A percentile compares a stretch with the other conserved stretches of the same genome.
Evolutionary conservation across 35 echinoderm and acorn worm species (phyloP).

Genomic region (Strongylocentrotus purpuratus): DNA sequence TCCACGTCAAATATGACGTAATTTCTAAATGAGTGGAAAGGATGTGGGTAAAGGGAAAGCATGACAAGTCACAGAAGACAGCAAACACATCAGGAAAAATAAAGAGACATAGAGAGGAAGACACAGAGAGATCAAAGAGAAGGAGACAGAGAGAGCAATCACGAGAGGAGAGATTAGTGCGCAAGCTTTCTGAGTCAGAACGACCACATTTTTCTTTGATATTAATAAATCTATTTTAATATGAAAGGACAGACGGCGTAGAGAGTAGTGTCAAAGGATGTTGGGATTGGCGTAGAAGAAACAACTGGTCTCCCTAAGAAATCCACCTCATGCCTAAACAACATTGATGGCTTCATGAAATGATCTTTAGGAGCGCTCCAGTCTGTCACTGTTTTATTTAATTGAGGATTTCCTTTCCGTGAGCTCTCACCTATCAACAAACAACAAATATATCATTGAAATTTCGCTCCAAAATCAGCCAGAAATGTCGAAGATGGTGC

Average conservation of each 20-base stretch:
- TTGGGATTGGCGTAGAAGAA: background rate
- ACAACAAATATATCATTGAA: background rate
- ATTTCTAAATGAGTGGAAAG: no score
- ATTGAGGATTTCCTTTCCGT: background rate
- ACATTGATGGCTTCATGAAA: background rate
- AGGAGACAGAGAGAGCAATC: background rate
- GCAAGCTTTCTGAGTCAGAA: background rate
- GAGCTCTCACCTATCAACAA: background rate
- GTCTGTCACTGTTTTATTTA: background rate
- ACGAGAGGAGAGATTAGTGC: background rate
- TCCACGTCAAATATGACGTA: no score
- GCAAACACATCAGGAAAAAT: background rate
- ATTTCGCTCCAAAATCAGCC: background rate
- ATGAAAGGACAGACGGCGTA: background rate
- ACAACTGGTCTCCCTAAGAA: background rate
- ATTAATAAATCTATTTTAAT: conserved; percentile 19
- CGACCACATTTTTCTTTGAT: background rate
- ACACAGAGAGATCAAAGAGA: background rate
- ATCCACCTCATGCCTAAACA: background rate
- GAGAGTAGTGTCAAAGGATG: background rate
- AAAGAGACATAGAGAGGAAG: background rate
- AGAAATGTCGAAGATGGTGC: background rate
- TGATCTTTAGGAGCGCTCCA: background rate
- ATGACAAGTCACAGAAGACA: background rate
- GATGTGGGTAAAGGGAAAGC: background rate